Percentiles rank a stretch among this genome's conserved stretches.
Conservation (phyloP, 2,797 vertebrate species). For the Distichodus sexfasciatus region DNA sequence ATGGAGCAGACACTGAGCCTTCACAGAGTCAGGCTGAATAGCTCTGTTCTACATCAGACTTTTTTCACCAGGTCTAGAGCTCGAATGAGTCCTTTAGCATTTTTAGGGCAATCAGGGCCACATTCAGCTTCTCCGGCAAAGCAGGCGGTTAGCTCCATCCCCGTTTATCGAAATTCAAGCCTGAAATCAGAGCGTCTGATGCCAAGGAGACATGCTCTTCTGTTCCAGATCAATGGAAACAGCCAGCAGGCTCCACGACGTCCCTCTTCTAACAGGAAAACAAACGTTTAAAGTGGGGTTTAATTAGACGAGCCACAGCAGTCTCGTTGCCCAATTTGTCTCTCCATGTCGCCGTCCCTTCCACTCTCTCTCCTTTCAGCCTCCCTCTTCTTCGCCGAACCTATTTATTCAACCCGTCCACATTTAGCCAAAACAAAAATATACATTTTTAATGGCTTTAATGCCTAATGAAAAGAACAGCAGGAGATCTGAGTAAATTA, state of each 20-base stretch:
- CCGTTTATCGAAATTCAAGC: not conserved
- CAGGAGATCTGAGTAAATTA: slow-evolving; percentile 51
- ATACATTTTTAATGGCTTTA: slow-evolving; percentile 58
- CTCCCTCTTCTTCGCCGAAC: not conserved
- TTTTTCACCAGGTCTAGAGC: no score
- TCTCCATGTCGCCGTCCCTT: not conserved
- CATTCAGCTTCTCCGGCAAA: not conserved
- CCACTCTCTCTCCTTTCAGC: not conserved
- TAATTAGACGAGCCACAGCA: slow-evolving; percentile 43
- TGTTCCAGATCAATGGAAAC: slow-evolving; percentile 44
- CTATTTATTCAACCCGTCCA: not conserved
- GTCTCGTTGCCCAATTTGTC: not conserved
- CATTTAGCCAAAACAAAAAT: slow-evolving; percentile 57
- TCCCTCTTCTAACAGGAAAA: slow-evolving; percentile 51
- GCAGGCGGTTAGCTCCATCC: not conserved
- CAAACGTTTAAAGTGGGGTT: slow-evolving; percentile 54
- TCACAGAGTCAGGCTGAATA: no score
- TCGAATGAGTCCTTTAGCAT: no score
- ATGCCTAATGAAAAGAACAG: slow-evolving; percentile 59
- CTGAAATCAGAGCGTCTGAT: not conserved
- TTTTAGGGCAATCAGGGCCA: no score
- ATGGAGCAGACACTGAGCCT: no score
- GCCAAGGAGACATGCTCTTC: slow-evolving; percentile 18
- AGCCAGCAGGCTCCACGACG: slow-evolving; percentile 46
- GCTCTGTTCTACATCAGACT: no score